phyloP scores from a whole-genome alignment of 92 coral and sea anemone species.

The Palythoa caribaeorum region DNA sequence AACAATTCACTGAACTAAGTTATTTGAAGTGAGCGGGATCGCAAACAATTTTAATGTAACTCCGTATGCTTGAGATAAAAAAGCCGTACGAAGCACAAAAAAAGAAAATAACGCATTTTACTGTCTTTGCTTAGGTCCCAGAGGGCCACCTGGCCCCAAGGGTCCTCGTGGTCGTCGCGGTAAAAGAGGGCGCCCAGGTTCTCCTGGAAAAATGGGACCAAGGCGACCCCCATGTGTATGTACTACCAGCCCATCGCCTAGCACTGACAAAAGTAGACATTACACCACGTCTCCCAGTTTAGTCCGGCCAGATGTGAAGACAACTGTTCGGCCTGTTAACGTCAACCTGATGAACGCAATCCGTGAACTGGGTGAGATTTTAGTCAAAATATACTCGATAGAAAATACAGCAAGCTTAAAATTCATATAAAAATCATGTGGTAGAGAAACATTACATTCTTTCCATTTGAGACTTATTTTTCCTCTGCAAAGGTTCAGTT shows the following conservation, averaged over 20 bases:
- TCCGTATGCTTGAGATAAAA: too few relatives aligned
- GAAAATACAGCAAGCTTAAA: too few relatives aligned
- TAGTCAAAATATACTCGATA: not conserved
- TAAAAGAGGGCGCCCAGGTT: slow-evolving; percentile 18
- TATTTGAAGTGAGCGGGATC: too few relatives aligned
- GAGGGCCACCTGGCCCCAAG: slow-evolving; percentile 23
- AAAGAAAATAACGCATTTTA: not conserved
- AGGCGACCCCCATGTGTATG: slow-evolving; percentile 23
- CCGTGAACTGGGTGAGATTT: slow-evolving; percentile 15
- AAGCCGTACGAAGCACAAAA: too few relatives aligned
- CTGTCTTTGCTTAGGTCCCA: not conserved
- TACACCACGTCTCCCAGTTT: not conserved
- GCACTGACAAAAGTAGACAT: not conserved
- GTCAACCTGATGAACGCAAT: not conserved
- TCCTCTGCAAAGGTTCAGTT: too few relatives aligned
- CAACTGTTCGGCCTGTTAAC: not conserved
- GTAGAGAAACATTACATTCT: too few relatives aligned
- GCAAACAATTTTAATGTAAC: too few relatives aligned
- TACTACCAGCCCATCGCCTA: slow-evolving; percentile 5
- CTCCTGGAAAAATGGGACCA: slow-evolving; percentile 22
- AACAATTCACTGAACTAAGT: too few relatives aligned
- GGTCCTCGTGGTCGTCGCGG: slow-evolving; percentile 33
- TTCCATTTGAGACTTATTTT: too few relatives aligned
- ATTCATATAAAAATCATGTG: too few relatives aligned
- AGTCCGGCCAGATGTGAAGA: not conserved